These are phyloP conservation scores for Amblyornis subalaris DNA, from an alignment of 2,113 vertebrate species.

Conservation along the genomic window DNA sequence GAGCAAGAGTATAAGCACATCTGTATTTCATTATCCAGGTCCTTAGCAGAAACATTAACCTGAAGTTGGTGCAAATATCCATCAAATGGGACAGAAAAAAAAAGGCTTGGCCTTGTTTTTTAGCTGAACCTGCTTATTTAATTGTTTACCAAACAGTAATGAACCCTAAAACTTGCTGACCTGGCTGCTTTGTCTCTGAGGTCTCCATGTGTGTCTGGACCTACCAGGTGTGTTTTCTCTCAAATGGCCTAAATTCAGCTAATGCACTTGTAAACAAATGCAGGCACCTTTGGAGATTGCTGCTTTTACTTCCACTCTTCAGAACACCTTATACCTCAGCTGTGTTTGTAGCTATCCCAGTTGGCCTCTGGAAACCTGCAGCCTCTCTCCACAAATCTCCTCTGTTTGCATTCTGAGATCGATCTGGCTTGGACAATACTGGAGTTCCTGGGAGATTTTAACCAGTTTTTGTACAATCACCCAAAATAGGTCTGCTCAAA, in stretches of 20 bases:
- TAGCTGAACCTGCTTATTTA: neutral
- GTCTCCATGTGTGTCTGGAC: neutral
- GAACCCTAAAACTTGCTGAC: neutral
- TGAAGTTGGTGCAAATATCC: neutral
- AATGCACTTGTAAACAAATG: neutral
- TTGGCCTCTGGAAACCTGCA: neutral
- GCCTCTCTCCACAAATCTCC: neutral
- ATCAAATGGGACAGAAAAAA: neutral
- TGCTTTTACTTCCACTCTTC: neutral
- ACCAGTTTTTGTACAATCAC: neutral
- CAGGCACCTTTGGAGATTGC: neutral
- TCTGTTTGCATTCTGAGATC: neutral
- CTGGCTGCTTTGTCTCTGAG: neutral
- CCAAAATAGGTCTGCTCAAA: neutral
- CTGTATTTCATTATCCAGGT: neutral
- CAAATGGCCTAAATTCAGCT: neutral
- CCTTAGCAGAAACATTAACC: neutral
- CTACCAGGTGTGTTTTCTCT: neutral
- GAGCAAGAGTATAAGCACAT: neutral
- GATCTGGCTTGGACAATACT: fast-evolving
- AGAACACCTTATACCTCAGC: neutral
- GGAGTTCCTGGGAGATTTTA: neutral
- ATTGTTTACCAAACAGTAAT: neutral
- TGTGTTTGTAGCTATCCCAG: neutral
- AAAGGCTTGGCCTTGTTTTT: neutral